These are phyloP conservation scores for Athetis lepigone DNA, from an alignment of 2,888 invertebrate species.

Conservation along the genomic window DNA sequence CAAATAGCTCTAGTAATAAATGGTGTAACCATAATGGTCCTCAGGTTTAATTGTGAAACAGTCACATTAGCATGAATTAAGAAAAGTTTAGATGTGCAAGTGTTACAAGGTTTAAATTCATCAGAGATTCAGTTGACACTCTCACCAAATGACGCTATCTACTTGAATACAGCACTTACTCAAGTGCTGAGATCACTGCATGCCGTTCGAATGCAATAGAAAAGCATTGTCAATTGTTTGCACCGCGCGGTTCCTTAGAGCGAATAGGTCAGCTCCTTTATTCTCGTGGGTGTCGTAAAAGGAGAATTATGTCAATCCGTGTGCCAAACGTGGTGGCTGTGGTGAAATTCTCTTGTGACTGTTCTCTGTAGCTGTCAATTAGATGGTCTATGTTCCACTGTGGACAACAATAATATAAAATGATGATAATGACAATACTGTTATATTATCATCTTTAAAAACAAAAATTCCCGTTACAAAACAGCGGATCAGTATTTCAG, in stretches of 20 bases:
- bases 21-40: slow-evolving; percentile 20
- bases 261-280: slow-evolving; percentile 41
- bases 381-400: slow-evolving; percentile 8
- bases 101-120: slow-evolving; percentile 62
- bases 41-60: slow-evolving; percentile 32
- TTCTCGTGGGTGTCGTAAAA: slow-evolving; percentile 45
- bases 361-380: slow-evolving; percentile 22
- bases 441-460: slow-evolving; percentile 18
- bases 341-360: slow-evolving; percentile 29
- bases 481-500: slow-evolving; percentile 12
- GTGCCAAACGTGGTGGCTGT: slow-evolving; percentile 3
- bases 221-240: slow-evolving; percentile 40
- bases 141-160: slow-evolving; percentile 37
- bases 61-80: slow-evolving; percentile 43
- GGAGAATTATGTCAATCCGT: slow-evolving; percentile 44
- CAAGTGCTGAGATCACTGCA: slow-evolving; percentile 42
- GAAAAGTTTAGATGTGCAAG: slow-evolving; percentile 50
- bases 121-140: slow-evolving; percentile 62
- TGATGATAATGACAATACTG: slow-evolving; percentile 32
- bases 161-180: slow-evolving; percentile 26
- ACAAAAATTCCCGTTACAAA: slow-evolving; percentile 35
- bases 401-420: slow-evolving; percentile 10
- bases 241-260: slow-evolving; percentile 22
- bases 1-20: slow-evolving; percentile 11
- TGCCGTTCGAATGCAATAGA: slow-evolving; percentile 34